These are phyloP conservation scores for Nothoprocta perdicaria DNA, from an alignment of 2,113 vertebrate species.

Conservation along the genomic window DNA sequence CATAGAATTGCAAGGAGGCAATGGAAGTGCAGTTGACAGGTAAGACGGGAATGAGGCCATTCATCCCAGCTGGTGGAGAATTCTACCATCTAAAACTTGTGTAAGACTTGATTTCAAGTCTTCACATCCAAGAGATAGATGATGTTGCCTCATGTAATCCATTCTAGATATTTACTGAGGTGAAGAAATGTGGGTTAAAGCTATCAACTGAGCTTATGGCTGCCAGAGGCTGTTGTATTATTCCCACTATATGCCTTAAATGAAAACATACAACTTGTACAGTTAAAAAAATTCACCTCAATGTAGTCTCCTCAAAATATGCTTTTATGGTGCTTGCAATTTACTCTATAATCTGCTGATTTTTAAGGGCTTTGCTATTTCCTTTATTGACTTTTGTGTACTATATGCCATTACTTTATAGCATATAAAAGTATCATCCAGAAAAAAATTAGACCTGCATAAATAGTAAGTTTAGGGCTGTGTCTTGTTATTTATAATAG, in stretches of 20 bases:
- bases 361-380: neutral
- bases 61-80: neutral
- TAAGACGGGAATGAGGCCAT: neutral
- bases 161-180: neutral
- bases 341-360: conserved; percentile 13
- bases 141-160: neutral
- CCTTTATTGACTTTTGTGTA: neutral
- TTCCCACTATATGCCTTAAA: neutral
- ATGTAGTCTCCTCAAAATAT: neutral
- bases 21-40: neutral
- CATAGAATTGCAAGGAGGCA: neutral
- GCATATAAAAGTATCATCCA: neutral
- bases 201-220: neutral
- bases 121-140: neutral
- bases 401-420: neutral
- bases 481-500: conserved; percentile 43
- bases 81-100: neutral
- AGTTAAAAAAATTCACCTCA: conserved; percentile 12
- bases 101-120: neutral
- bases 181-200: neutral
- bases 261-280: conserved; percentile 6
- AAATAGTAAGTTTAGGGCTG: conserved; percentile 55
- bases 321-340: neutral
- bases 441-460: conserved; percentile 24
- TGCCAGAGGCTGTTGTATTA: neutral